Conservation (phyloP, 2,113 vertebrate species). For the Hippocampus mohnikei region DNA sequence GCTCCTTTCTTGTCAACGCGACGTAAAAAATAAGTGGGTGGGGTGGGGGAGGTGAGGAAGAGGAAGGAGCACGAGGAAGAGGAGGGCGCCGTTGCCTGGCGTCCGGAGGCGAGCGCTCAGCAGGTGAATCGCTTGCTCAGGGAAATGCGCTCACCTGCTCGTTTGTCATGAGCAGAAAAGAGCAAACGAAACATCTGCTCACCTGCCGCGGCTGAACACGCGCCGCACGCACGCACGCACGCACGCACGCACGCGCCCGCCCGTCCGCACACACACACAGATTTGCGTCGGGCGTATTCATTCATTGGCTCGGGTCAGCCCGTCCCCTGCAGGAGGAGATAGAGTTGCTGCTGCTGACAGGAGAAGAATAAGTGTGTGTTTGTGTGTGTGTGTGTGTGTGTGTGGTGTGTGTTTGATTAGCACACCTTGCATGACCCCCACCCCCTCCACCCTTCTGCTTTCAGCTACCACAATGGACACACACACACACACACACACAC, state of each 20-base stretch:
- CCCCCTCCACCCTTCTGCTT: background rate
- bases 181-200: constrained; percentile 43
- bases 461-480: background rate
- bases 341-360: constrained; percentile 41
- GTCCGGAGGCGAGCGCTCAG: constrained; percentile 36
- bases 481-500: too few relatives aligned
- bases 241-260: constrained; percentile 4
- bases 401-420: background rate
- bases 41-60: background rate
- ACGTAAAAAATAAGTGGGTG: too few relatives aligned
- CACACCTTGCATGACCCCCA: background rate
- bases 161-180: constrained; percentile 51
- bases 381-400: background rate
- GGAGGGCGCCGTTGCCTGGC: background rate
- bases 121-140: constrained; percentile 46
- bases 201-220: constrained; percentile 25
- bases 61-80: background rate
- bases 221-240: background rate
- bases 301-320: constrained; percentile 29
- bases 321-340: constrained; percentile 44
- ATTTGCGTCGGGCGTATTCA: constrained; percentile 13
- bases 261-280: constrained; percentile 13
- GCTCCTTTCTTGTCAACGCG: background rate
- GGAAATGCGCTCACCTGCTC: constrained; percentile 45
- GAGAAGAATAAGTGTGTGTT: constrained; percentile 37